A percentile compares a stretch with the other conserved stretches of the same genome.
Conservation (phyloP, 2,797 vertebrate genomes). For the Ctenopoma kingsleyae region DNA sequence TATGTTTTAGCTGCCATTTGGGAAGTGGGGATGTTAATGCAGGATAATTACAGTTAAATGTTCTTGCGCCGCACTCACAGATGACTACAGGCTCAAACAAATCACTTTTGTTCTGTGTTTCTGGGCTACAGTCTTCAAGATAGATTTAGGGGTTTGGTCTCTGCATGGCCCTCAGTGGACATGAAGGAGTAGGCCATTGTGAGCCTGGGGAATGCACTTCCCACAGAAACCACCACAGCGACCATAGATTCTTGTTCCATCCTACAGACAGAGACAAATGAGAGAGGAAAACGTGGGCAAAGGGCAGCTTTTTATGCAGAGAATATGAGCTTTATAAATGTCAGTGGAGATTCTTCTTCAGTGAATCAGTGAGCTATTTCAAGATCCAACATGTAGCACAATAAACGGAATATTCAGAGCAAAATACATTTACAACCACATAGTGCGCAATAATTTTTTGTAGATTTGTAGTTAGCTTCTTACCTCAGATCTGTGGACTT, state of each 20-base stretch:
- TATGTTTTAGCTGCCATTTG: constrained; percentile 74
- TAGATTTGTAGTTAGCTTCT: constrained; percentile 45
- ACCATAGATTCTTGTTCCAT: constrained; percentile 94
- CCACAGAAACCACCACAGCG: constrained; percentile 98
- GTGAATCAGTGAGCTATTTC: constrained; percentile 53
- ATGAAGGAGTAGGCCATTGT: constrained; percentile 90
- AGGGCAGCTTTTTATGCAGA: constrained; percentile 46
- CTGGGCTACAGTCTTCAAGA: constrained; percentile 33
- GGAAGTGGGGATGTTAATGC: constrained; percentile 45
- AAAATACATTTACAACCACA: not conserved
- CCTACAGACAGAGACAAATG: constrained; percentile 81
- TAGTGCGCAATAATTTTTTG: not conserved
- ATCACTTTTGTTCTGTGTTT: constrained; percentile 31
- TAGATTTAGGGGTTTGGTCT: constrained; percentile 57
- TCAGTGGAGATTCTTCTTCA: constrained; percentile 62
- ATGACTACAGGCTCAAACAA: constrained; percentile 46
- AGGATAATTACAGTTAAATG: constrained; percentile 40
- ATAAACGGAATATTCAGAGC: not conserved
- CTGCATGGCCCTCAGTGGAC: constrained; percentile 80
- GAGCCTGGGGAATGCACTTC: constrained; percentile 92
- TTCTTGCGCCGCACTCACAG: constrained; percentile 34
- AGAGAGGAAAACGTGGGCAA: constrained; percentile 61
- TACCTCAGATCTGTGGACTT: constrained; percentile 94
- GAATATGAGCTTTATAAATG: constrained; percentile 55
- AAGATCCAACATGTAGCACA: constrained; percentile 9